Percentiles rank a stretch among this genome's conserved stretches.
Evolutionary conservation across 2,888 invertebrate species (phyloP).

Genomic region (Melanargia galathea): DNA sequence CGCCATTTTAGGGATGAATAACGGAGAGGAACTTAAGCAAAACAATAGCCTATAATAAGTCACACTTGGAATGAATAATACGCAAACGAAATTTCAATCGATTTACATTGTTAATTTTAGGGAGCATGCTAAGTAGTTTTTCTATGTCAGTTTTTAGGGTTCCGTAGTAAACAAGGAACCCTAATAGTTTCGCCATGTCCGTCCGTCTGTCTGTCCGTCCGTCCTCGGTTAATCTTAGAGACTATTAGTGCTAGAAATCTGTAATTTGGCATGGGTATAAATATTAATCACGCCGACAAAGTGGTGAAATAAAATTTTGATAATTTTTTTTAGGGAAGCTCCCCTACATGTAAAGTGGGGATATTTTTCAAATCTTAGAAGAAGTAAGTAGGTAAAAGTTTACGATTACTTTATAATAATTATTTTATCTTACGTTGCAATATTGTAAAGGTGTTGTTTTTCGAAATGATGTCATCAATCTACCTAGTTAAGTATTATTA

Average conservation of each 20-base stretch:
- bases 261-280: too few relatives aligned
- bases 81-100: slow-evolving; percentile 52
- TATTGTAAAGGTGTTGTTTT: background rate
- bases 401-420: too few relatives aligned
- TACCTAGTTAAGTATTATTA: background rate
- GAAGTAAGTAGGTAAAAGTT: background rate
- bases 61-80: slow-evolving; percentile 56
- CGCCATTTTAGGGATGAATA: slow-evolving; percentile 70
- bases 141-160: background rate
- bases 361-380: background rate
- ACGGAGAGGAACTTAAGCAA: slow-evolving; percentile 66
- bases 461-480: background rate
- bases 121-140: background rate
- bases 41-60: slow-evolving; percentile 59
- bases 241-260: too few relatives aligned
- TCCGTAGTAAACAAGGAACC: too few relatives aligned
- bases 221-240: too few relatives aligned
- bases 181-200: too few relatives aligned
- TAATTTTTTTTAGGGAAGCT: background rate
- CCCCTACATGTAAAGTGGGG: background rate
- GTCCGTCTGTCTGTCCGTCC: too few relatives aligned
- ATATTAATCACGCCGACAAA: too few relatives aligned
- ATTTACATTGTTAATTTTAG: slow-evolving; percentile 12
- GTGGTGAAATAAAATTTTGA: too few relatives aligned
- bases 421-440: background rate